Evolutionary conservation across 2,888 invertebrate genomes (phyloP), one percentile per base, ranked within the genome.

Genomic region (Pollenia griseotomentosa): DNA sequence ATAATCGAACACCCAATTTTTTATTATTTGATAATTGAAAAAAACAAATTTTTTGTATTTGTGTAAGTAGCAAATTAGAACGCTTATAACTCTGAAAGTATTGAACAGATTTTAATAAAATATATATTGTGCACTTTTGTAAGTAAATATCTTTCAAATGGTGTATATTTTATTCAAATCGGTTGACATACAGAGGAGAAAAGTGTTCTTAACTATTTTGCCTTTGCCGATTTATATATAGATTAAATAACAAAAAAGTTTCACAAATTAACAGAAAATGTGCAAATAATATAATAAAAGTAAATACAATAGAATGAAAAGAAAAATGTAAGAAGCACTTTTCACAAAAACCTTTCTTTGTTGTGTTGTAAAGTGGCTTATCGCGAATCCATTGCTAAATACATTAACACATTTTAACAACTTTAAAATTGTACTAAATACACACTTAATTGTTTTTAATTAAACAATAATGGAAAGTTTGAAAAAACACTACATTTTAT

Each of bases 401-500:
- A 71, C 33, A n/a, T n/a, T n/a, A n/a, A n/a, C n/a, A n/a, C n/a
- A 59, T 82, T 74, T 63, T 42, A 63, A 71, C 42, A 48, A 55
- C 19, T 65, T 14, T 23, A 23, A 46, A 51, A 53, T 42, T 59
- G 2, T 61, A 23, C 16, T 42, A 11, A 14, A 42, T 23, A 61
- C 2, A 66, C 6, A 11, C 10, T n/a, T 5, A 63, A 6, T 11
- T 23, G 23, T 19, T 53, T 14, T 16, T 44, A 0, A 53, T 53
- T 10, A 70, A 48, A 51, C 53, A 66, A 61, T 46, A 14, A 85
- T 85, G 84, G 79, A 85, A 46, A 63, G 77, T 42, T 70, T 87
- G 70, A 71, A 90, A 55, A 84, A 89, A 3, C 89, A 91, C 53
- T 89, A 90, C 2, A 51, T 91, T 51, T 84, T 88, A 3, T 68